Percentiles rank a stretch among this genome's conserved stretches.
Evolutionary conservation across 1,140 invertebrate genomes (phyloP).

Genomic region (Leptoteleia sp.): DNA sequence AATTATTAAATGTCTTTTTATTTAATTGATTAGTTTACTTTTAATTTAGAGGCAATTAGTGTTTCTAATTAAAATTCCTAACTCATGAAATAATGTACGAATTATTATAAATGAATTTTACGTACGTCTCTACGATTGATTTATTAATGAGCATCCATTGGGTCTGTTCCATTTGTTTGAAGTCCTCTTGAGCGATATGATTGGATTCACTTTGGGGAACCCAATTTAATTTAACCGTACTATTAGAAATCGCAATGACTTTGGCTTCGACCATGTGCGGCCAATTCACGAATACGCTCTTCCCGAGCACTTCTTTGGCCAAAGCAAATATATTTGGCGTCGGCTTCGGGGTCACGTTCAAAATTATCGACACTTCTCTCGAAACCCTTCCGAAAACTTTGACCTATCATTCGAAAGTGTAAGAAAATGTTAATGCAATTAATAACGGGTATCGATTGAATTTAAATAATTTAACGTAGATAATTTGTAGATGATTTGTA

Average conservation of each 20-base stretch:
- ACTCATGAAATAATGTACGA: no score
- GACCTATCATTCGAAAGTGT: conserved; percentile 78
- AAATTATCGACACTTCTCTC: conserved; percentile 90
- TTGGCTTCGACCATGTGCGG: conserved; percentile 91
- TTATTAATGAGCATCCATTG: conserved; percentile 54
- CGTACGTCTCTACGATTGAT: conserved; percentile 67
- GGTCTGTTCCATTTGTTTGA: conserved; percentile 14
- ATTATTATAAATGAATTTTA: no score
- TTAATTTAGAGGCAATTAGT: no score
- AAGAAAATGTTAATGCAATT: no score
- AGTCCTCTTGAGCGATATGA: conserved; percentile 46
- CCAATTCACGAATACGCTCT: conserved; percentile 91
- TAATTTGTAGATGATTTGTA: no score
- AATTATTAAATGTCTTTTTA: no score
- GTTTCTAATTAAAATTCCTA: no score
- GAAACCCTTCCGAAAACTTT: conserved; percentile 94
- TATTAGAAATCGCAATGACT: conserved; percentile 69
- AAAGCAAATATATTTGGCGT: conserved; percentile 77
- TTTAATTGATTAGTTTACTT: no score
- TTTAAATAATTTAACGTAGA: no score
- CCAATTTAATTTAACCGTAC: conserved; percentile 44
- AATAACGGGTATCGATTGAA: no score
- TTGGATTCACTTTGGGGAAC: neutral
- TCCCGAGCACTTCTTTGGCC: conserved; percentile 85
- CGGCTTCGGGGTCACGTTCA: conserved; percentile 82